phyloP scores from a whole-genome alignment of 2,797 vertebrate genomes.

The Manis javanica region DNA sequence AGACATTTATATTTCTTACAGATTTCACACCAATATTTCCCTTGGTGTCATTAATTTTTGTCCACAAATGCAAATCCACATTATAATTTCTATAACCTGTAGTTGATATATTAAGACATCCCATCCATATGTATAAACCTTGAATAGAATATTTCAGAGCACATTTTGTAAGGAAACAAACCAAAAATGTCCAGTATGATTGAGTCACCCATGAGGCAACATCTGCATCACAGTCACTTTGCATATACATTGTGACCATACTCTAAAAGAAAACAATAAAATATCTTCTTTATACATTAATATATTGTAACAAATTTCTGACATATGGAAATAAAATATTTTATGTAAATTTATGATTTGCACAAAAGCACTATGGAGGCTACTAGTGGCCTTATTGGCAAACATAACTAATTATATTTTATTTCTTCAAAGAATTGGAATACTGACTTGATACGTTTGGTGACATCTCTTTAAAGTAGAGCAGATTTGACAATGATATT shows the following conservation, averaged over 20 bases:
- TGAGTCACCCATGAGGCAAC: neutral
- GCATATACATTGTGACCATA: neutral
- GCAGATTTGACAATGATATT: neutral
- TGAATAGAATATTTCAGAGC: neutral
- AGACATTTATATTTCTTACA: neutral
- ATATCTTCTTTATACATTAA: neutral
- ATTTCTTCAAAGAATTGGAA: slow-evolving; percentile 6
- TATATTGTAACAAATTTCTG: neutral
- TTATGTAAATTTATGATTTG: neutral
- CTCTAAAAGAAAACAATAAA: neutral
- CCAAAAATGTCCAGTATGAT: neutral
- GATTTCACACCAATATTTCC: neutral
- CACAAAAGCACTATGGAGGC: neutral
- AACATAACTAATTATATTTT: neutral
- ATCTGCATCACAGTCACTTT: neutral
- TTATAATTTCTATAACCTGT: neutral
- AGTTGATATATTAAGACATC: neutral
- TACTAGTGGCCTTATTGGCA: neutral
- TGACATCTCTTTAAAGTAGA: neutral
- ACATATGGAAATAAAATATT: neutral
- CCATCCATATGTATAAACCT: neutral
- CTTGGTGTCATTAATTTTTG: neutral
- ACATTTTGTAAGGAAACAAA: neutral
- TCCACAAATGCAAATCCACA: neutral
- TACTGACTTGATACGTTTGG: neutral